Evolutionary conservation across 2,888 invertebrate species (phyloP).

Genomic region (Napeogenes sylphis): DNA sequence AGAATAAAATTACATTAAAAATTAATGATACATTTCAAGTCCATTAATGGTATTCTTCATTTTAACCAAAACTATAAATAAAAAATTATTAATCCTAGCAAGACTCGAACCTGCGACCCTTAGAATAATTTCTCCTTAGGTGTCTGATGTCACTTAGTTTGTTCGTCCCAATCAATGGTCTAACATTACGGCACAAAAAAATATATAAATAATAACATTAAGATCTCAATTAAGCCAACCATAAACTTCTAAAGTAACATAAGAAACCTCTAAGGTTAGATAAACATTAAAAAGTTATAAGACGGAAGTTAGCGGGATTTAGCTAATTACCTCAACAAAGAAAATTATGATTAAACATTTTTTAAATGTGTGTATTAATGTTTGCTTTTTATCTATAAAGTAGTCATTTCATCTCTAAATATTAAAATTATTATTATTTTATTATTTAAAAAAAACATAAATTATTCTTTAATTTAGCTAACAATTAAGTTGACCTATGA

Average conservation of each 20-base stretch:
- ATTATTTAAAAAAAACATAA: background rate
- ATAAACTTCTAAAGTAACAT: conserved; percentile 14
- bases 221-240: conserved; percentile 10
- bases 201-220: background rate
- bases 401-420: background rate
- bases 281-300: conserved; percentile 29
- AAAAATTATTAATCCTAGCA: too few species aligned
- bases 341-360: too few species aligned
- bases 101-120: too few species aligned
- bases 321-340: conserved; percentile 20
- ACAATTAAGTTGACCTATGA: too few species aligned
- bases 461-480: background rate
- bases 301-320: conserved; percentile 23
- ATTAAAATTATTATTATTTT: background rate
- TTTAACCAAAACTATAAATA: too few species aligned
- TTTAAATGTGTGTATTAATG: background rate
- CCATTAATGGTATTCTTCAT: too few species aligned
- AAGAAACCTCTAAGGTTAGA: conserved; percentile 19
- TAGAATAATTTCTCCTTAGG: too few species aligned
- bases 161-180: too few species aligned
- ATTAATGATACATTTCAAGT: too few species aligned
- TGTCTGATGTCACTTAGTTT: too few species aligned
- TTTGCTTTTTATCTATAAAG: background rate
- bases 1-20: too few species aligned
- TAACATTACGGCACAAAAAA: too few species aligned